Base-by-base conservation (phyloP, 2,888 invertebrate genomes). In the Drosophila infuscata region DNA sequence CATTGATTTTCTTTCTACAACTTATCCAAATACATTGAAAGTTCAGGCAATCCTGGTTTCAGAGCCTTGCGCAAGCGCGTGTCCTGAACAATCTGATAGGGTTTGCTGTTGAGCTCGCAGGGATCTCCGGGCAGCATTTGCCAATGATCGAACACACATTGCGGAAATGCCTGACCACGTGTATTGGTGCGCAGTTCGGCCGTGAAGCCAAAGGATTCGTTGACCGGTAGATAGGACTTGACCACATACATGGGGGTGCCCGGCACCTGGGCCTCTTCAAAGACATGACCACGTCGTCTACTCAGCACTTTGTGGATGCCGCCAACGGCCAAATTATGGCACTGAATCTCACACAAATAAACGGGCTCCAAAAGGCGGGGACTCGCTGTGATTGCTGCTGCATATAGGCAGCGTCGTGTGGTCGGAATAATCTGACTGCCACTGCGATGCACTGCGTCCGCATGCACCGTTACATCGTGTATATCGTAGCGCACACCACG, bases 141-240 rank as follows among this genome's bases (percentile, higher is more conserved):
- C 99, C 99, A 99, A 94, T 99, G 99, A 94, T 99, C 99, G 94
- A 99, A 99, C 93, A 99, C 99, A 94, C 99, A 99, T 94, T 99
- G 99, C 92, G 99, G 99, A 99, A 97, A 99, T 88, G 99, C 99
- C 94, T 99, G 99, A 43, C 99, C 99, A 82, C 99, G 99, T 74
- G 99, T 99, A 94, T 98, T 97, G 92, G 97, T 97, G 82, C 99
- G 97, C 89, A 99, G 95, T 94, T 99, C 99, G 89, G 99, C 99
- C 63, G 99, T 99, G 95, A 99, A 99, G 93, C 99, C 99, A 94
- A 99, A 99, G 72, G 99, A 99, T 94, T 99, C 99, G 94, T 99
- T 99, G 93, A 99, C 99, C 87, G 99, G 99, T 94, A 99, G 95
- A 94, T 97, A 98, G 36, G 99, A 99, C 95, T 98, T 99, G 85